Conservation (phyloP, 1,140 invertebrate species). For the Heliconius hewitsoni region DNA sequence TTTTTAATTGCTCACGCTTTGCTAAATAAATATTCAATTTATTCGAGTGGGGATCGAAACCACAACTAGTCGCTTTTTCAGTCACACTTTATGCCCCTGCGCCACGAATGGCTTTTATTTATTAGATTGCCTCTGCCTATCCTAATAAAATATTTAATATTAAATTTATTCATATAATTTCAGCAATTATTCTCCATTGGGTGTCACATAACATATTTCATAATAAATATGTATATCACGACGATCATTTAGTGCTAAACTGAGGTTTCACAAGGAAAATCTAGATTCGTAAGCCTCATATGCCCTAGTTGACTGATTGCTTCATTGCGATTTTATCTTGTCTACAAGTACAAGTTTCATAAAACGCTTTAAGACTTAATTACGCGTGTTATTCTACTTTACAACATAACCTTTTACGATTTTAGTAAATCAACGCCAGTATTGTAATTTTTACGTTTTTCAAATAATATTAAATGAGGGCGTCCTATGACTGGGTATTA, state of each 20-base stretch:
- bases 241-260: slow-evolving; percentile 13
- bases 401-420: not conserved
- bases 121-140: too few species aligned
- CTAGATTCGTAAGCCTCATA: slow-evolving; percentile 23
- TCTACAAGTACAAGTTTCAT: slow-evolving; percentile 13
- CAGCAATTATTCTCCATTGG: not conserved
- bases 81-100: too few species aligned
- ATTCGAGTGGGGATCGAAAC: too few species aligned
- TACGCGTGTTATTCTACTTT: slow-evolving; percentile 7
- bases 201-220: not conserved
- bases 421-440: not conserved
- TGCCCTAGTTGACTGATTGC: slow-evolving; percentile 21
- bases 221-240: not conserved
- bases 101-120: too few species aligned
- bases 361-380: slow-evolving; percentile 7
- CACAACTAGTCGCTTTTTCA: too few species aligned
- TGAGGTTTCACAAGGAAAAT: slow-evolving; percentile 19
- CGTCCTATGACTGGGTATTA: too few species aligned
- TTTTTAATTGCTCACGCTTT: too few species aligned
- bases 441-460: not conserved
- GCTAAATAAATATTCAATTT: too few species aligned
- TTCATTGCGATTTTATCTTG: slow-evolving; percentile 22
- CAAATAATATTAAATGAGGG: too few species aligned
- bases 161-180: not conserved
- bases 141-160: too few species aligned